Evolutionary conservation across 2,113 vertebrate genomes (phyloP).

Genomic region (Pygoscelis adeliae): DNA sequence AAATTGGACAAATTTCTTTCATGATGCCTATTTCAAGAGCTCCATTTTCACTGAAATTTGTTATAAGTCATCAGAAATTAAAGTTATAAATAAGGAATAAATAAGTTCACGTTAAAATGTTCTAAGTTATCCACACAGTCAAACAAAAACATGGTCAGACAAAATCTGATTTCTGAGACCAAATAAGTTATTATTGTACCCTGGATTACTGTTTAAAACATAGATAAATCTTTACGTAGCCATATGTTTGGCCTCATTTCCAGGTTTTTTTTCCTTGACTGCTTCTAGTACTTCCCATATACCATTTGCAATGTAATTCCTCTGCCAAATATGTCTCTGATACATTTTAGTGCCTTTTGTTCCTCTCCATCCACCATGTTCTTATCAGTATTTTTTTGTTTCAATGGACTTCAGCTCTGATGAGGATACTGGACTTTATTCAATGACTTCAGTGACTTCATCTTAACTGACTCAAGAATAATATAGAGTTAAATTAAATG

Average conservation of each 20-base stretch:
- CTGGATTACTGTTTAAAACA: background rate
- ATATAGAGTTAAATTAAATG: background rate
- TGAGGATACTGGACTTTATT: background rate
- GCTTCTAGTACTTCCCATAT: background rate
- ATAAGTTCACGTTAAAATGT: background rate
- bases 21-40: background rate
- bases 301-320: background rate
- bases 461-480: background rate
- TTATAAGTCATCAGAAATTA: background rate
- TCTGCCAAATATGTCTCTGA: background rate
- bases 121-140: background rate
- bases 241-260: background rate
- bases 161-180: background rate
- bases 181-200: background rate
- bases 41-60: background rate
- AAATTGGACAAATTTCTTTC: background rate
- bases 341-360: background rate
- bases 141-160: background rate
- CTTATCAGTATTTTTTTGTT: background rate
- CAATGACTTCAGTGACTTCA: background rate
- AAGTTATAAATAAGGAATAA: background rate
- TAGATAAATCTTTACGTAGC: background rate
- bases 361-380: background rate
- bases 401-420: background rate
- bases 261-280: background rate